Base-by-base conservation (phyloP, 2,888 invertebrate genomes). In the Acholoe squamosa region DNA sequence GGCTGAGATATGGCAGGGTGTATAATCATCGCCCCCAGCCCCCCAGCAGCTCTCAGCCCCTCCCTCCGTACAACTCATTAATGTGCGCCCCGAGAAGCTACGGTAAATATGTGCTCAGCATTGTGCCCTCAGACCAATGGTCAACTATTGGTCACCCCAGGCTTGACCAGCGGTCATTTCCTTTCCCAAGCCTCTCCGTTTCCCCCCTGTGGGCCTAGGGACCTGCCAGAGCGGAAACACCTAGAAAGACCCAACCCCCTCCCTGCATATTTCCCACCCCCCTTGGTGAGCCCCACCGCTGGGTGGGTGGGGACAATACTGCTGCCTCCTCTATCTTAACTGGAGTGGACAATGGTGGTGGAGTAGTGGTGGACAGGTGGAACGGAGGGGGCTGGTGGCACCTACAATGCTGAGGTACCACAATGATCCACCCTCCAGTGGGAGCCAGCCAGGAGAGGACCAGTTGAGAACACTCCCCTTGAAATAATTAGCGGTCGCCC, bases 161-260 rank as follows among this genome's bases (percentile, higher is more conserved):
- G 34, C 84, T 84, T 84, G 84, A 84, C 84, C 84, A 84, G n/a
- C 28, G 84, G 84, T 84, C 84, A 84, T 51, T 84, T 84, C 84
- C 84, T 84, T 84, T 84, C 84, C 84, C 84, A 84, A 33, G 84
- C 43, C 84, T 84, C 84, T 84, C 43, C 84, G 34, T 84, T 84
- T 51, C 84, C 28, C 84, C 84, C 84, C 84, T 84, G 71, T 84
- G 43, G 84, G 84, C 43, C 34, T 19, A 28, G 1, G 1, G 51
- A 25, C 67, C 43, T 51, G 43, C n/a, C 51, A 31, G 51, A 84
- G 84, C 84, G 84, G 84, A 84, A 84, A 28, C 84, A 16, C 43
- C 84, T 19, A 19, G 28, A 71, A 43, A 71, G 71, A 3, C 25
- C 28, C 71, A 5, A 28, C 43, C 43, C 43, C 43, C 43, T 43